These are phyloP conservation scores for Gopherus flavomarginatus DNA, from an alignment of 2,113 vertebrate species.

Conservation along the genomic window DNA sequence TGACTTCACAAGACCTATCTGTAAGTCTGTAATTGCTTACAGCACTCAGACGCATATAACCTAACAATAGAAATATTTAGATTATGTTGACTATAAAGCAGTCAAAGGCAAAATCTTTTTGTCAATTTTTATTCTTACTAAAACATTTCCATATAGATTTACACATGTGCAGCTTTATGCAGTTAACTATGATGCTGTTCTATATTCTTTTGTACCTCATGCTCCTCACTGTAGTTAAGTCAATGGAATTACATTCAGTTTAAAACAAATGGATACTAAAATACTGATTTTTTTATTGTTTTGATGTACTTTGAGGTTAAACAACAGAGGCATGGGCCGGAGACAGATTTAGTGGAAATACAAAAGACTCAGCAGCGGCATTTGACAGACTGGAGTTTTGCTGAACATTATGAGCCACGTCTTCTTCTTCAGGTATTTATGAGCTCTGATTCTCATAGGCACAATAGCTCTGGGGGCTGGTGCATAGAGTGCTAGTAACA, in stretches of 20 bases:
- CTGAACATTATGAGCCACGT: slow-evolving; percentile 84
- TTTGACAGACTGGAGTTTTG: slow-evolving; percentile 86
- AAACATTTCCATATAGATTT: slow-evolving; percentile 70
- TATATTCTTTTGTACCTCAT: neutral
- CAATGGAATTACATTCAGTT: slow-evolving; percentile 34
- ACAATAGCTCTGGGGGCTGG: neutral
- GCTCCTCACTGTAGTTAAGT: neutral
- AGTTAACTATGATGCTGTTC: slow-evolving; percentile 48
- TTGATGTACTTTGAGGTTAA: slow-evolving; percentile 62
- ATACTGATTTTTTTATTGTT: slow-evolving; percentile 26
- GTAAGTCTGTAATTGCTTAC: slow-evolving; percentile 78
- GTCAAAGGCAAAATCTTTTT: slow-evolving; percentile 64
- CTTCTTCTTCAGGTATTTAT: slow-evolving; percentile 88
- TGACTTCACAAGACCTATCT: slow-evolving; percentile 62
- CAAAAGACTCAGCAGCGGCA: slow-evolving; percentile 81
- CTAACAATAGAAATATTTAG: slow-evolving; percentile 81
- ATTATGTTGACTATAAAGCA: slow-evolving; percentile 74
- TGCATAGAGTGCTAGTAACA: neutral
- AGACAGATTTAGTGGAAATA: slow-evolving; percentile 77
- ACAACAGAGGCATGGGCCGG: slow-evolving; percentile 19
- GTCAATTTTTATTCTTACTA: slow-evolving; percentile 59
- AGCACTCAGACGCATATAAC: slow-evolving; percentile 74
- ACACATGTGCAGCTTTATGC: slow-evolving; percentile 68
- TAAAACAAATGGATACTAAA: slow-evolving; percentile 45
- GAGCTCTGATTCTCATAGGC: neutral